phyloP scores from a whole-genome alignment of 53 echinoderm and acorn worm species.

The Holothuria leucospilota region DNA sequence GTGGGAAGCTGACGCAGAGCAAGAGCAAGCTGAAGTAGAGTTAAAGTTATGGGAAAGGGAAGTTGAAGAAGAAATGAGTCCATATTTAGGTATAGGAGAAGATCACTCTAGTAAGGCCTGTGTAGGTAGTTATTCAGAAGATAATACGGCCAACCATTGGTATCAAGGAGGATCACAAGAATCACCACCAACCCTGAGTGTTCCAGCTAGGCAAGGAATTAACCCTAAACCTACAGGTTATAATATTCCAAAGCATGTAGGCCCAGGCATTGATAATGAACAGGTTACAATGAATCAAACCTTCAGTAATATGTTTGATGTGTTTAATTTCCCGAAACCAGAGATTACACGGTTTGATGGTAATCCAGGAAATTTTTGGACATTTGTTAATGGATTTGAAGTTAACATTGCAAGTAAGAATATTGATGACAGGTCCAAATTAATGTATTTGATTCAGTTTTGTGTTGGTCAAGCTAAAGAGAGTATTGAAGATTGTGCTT shows the following conservation, averaged over 20 bases:
- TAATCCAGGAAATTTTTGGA: constrained; percentile 55
- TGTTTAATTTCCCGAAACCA: constrained; percentile 33
- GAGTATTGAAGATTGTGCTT: constrained; percentile 59
- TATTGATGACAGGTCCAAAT: constrained; percentile 15
- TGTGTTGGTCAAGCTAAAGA: constrained; percentile 63
- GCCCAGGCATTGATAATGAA: neutral
- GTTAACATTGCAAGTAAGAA: constrained; percentile 37
- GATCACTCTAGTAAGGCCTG: neutral
- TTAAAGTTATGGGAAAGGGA: too few relatives aligned
- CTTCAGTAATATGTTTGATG: constrained; percentile 13
- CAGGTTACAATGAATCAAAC: neutral
- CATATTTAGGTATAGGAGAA: neutral
- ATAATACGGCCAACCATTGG: too few relatives aligned
- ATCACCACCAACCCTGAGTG: too few relatives aligned
- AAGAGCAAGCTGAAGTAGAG: constrained; percentile 16
- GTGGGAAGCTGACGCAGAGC: constrained; percentile 26
- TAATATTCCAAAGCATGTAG: too few relatives aligned
- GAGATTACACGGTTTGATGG: constrained; percentile 52
- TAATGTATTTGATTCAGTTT: constrained; percentile 59
- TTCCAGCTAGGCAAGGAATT: too few relatives aligned
- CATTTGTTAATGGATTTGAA: constrained; percentile 58
- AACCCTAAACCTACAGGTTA: too few relatives aligned
- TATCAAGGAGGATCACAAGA: too few relatives aligned
- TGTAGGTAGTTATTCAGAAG: neutral
- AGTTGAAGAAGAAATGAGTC: neutral